A percentile compares a stretch with the other conserved stretches of the same genome.
Conservation (phyloP, 2,797 vertebrate genomes). For the Falco biarmicus region DNA sequence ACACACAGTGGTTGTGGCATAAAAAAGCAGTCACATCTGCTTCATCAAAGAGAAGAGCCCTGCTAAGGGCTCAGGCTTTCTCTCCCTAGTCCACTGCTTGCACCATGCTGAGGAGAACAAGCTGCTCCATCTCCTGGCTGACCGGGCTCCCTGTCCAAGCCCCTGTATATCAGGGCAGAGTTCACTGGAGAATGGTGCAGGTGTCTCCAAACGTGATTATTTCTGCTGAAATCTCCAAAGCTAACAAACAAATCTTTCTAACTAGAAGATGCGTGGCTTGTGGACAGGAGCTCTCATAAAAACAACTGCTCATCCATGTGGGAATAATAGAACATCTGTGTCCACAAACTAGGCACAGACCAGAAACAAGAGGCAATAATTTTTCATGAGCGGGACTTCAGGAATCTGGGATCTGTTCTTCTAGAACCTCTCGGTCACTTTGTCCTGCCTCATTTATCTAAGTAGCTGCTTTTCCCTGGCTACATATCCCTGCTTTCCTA, state of each 20-base stretch:
- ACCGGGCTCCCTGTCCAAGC: background rate
- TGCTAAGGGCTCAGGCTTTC: background rate
- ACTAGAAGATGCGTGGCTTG: fast-evolving
- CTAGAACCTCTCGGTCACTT: background rate
- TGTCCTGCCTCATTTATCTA: background rate
- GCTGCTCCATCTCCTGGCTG: constrained; percentile 53
- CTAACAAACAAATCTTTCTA: background rate
- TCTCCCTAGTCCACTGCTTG: background rate
- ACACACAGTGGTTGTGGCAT: background rate
- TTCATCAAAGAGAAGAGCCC: constrained; percentile 27
- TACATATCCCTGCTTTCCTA: background rate
- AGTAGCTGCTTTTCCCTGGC: background rate
- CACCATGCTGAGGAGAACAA: background rate
- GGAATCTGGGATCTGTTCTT: background rate
- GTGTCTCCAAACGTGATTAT: background rate
- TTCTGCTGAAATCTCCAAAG: background rate
- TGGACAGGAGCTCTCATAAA: background rate
- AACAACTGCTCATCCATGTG: background rate
- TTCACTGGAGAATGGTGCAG: background rate
- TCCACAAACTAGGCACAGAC: background rate
- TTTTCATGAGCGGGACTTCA: background rate
- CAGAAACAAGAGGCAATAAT: background rate
- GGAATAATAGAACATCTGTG: background rate
- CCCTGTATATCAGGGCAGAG: background rate
- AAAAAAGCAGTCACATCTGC: constrained; percentile 26